phyloP scores from a whole-genome alignment of 2,888 invertebrate genomes.

The Tiphia femorata region DNA sequence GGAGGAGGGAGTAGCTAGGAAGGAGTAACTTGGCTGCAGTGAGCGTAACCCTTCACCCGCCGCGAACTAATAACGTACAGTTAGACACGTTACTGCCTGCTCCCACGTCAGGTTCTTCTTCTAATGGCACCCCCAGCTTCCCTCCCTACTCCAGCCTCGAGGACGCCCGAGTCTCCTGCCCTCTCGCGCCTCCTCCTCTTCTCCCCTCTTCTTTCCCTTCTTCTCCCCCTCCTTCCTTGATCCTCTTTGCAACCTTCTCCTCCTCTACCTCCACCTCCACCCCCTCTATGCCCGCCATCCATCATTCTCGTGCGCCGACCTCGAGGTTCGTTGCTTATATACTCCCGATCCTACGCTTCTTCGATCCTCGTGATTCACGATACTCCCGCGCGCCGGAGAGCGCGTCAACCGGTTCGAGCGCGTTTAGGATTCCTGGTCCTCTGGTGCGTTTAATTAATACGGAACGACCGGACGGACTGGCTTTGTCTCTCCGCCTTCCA shows the following conservation, averaged over 20 bases:
- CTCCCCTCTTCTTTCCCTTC: slow-evolving; percentile 17
- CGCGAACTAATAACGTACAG: slow-evolving; percentile 55
- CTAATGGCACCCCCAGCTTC: slow-evolving; percentile 51
- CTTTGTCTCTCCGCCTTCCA: slow-evolving; percentile 27
- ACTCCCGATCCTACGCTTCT: slow-evolving; percentile 27
- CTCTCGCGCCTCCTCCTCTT: neutral
- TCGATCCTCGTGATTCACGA: slow-evolving; percentile 36
- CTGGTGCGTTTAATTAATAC: slow-evolving; percentile 43
- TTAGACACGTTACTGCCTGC: slow-evolving; percentile 51
- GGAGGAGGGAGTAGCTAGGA: neutral
- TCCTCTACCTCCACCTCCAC: slow-evolving; percentile 19
- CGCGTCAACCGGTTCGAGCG: slow-evolving; percentile 39
- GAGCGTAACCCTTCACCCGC: slow-evolving; percentile 57
- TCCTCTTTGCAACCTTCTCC: neutral
- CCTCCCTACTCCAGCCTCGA: too few species aligned
- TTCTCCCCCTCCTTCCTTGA: too few species aligned
- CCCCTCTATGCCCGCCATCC: slow-evolving; percentile 33
- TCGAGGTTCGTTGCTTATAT: slow-evolving; percentile 41
- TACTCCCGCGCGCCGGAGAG: slow-evolving; percentile 47
- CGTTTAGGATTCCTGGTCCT: slow-evolving; percentile 39
- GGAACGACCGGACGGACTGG: slow-evolving; percentile 45
- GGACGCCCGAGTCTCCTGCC: neutral
- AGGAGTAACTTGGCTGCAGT: slow-evolving; percentile 33
- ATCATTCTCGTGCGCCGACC: slow-evolving; percentile 46
- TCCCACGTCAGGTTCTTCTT: slow-evolving; percentile 45